phyloP scores from a whole-genome alignment of 2,113 vertebrate species.

The Laterallus jamaicensis region DNA sequence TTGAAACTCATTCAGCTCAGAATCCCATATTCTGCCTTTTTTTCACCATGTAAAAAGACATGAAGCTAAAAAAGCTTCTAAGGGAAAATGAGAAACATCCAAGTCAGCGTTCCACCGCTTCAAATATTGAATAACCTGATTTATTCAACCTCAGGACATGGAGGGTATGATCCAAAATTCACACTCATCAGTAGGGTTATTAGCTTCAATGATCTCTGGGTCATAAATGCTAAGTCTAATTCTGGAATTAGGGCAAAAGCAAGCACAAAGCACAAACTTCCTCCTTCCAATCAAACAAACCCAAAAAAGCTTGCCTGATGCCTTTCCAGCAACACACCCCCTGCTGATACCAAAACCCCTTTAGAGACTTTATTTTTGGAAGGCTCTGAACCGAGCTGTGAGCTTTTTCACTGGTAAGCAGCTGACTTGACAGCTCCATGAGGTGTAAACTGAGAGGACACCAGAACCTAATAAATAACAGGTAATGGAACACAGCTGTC shows the following conservation, averaged over 20 bases:
- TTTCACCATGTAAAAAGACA: not conserved
- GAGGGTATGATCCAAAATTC: not conserved
- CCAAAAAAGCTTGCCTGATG: accelerated
- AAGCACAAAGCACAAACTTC: not conserved
- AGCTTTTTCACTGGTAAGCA: conserved; percentile 5
- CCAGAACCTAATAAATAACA: conserved; percentile 31
- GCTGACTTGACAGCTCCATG: conserved; percentile 45
- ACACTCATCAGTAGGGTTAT: not conserved
- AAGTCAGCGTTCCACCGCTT: not conserved
- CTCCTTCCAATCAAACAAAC: not conserved
- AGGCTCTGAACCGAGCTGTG: not conserved
- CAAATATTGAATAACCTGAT: not conserved
- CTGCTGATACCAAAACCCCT: not conserved
- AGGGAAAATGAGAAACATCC: not conserved
- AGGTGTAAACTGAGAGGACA: conserved; percentile 24
- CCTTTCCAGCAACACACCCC: not conserved
- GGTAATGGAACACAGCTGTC: conserved; percentile 41
- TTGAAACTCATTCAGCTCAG: not conserved
- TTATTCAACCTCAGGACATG: not conserved
- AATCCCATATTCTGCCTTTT: not conserved
- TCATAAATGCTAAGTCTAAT: not conserved
- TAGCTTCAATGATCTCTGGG: not conserved
- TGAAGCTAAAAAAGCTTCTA: not conserved
- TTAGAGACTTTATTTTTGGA: conserved; percentile 18
- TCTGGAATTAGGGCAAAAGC: not conserved